A percentile compares a stretch with the other conserved stretches of the same genome.
These are phyloP conservation scores for Cheilosia urbana DNA, from an alignment of 2,888 invertebrate species.

Conservation along the genomic window DNA sequence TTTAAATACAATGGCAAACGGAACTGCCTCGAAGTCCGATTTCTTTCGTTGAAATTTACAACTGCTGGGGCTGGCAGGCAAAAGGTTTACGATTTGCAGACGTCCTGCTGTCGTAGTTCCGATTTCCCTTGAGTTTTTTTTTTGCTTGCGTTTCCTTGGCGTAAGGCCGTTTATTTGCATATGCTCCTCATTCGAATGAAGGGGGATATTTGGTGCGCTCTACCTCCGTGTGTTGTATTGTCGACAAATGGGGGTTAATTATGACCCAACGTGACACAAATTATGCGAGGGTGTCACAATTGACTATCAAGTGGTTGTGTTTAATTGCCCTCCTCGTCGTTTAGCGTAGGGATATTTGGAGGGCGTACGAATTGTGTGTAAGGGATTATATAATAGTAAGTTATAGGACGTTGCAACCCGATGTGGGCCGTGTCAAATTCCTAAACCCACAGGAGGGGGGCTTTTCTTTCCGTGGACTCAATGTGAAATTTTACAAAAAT, in stretches of 20 bases:
- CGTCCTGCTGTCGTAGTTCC: slow-evolving; percentile 52
- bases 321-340: slow-evolving; percentile 36
- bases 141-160: neutral
- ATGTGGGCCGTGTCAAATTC: neutral
- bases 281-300: slow-evolving; percentile 70
- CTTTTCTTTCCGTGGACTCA: no score
- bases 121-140: slow-evolving; percentile 32
- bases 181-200: slow-evolving; percentile 11
- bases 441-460: no score
- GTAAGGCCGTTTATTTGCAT: slow-evolving; percentile 48
- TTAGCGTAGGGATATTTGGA: neutral
- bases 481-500: no score
- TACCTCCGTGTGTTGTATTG: slow-evolving; percentile 45
- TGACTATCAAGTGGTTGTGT: slow-evolving; percentile 42
- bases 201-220: slow-evolving; percentile 30
- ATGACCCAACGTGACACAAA: slow-evolving; percentile 67
- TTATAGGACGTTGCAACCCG: neutral
- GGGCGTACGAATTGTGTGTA: neutral
- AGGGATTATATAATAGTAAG: neutral
- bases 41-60: slow-evolving; percentile 68
- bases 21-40: slow-evolving; percentile 67
- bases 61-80: slow-evolving; percentile 70
- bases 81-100: slow-evolving; percentile 73
- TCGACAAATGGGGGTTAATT: slow-evolving; percentile 74
- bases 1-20: slow-evolving; percentile 67